Conservation (phyloP, 35 echinoderm and acorn worm genomes). For the Chiridota heheva region DNA sequence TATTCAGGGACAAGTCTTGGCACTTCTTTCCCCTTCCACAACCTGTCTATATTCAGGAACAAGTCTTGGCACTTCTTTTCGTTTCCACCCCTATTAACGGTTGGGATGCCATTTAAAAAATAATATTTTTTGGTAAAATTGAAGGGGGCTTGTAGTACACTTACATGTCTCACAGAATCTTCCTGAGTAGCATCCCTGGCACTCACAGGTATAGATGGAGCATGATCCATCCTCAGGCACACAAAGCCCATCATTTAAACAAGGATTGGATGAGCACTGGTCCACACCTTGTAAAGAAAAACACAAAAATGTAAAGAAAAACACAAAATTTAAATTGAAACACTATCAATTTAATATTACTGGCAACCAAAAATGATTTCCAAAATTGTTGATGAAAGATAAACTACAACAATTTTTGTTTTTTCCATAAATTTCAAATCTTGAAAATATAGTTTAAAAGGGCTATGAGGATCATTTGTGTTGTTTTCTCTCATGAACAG, state of each 20-base stretch:
- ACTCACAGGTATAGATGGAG: conserved; percentile 16
- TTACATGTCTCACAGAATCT: conserved; percentile 36
- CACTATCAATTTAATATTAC: not conserved
- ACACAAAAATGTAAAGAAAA: not conserved
- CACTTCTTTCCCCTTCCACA: too few relatives aligned
- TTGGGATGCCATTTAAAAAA: not conserved
- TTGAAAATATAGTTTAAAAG: too few relatives aligned
- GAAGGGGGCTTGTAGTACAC: not conserved
- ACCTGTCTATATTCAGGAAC: too few relatives aligned
- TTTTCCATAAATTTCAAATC: too few relatives aligned
- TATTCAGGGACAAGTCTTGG: too few relatives aligned
- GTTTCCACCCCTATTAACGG: not conserved
- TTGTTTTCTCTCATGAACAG: too few relatives aligned
- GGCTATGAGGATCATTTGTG: too few relatives aligned
- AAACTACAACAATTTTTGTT: too few relatives aligned
- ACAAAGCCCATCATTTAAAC: conserved; percentile 61
- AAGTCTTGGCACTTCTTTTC: too few relatives aligned
- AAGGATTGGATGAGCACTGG: conserved; percentile 45
- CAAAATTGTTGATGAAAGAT: too few relatives aligned
- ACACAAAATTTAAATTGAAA: not conserved
- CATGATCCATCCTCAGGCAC: conserved; percentile 7
- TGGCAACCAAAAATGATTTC: not conserved
- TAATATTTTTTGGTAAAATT: not conserved
- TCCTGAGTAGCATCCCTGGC: conserved; percentile 37
- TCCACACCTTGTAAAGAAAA: conserved; percentile 30